phyloP scores from a whole-genome alignment of 2,113 vertebrate genomes.

The Lanius collurio region DNA sequence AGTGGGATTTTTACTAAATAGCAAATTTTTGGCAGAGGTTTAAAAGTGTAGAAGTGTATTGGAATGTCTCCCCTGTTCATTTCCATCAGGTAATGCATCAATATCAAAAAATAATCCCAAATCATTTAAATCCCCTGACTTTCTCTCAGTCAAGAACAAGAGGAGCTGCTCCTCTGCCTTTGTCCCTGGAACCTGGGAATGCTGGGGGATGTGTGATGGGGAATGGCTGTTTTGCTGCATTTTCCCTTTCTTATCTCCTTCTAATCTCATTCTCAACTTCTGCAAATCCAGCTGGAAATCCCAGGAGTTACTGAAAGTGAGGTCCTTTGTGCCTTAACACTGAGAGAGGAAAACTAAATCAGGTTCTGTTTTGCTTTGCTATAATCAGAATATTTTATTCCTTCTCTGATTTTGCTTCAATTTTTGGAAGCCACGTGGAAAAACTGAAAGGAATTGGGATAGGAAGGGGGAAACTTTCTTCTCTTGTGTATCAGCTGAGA shows the following conservation, averaged over 20 bases:
- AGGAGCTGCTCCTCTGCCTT: neutral
- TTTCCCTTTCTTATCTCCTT: neutral
- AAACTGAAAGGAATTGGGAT: neutral
- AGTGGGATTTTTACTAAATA: neutral
- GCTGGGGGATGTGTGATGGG: neutral
- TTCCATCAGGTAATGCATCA: neutral
- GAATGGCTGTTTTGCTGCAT: neutral
- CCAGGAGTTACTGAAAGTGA: neutral
- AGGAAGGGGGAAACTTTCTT: neutral
- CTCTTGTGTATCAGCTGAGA: neutral
- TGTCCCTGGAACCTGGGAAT: neutral
- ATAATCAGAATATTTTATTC: neutral
- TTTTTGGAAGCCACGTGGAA: neutral
- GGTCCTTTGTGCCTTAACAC: neutral
- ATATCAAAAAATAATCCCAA: neutral
- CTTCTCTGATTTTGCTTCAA: neutral
- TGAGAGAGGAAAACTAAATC: neutral
- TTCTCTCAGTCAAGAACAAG: conserved; percentile 21
- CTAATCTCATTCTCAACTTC: neutral
- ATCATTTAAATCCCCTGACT: neutral
- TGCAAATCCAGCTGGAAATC: neutral
- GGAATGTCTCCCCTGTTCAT: neutral
- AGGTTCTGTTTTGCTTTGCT: neutral
- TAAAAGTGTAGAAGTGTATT: neutral
- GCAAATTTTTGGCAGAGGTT: neutral